Evolutionary conservation across 2,113 vertebrate genomes (phyloP).

Genomic region (Cyrtonyx montezumae): DNA sequence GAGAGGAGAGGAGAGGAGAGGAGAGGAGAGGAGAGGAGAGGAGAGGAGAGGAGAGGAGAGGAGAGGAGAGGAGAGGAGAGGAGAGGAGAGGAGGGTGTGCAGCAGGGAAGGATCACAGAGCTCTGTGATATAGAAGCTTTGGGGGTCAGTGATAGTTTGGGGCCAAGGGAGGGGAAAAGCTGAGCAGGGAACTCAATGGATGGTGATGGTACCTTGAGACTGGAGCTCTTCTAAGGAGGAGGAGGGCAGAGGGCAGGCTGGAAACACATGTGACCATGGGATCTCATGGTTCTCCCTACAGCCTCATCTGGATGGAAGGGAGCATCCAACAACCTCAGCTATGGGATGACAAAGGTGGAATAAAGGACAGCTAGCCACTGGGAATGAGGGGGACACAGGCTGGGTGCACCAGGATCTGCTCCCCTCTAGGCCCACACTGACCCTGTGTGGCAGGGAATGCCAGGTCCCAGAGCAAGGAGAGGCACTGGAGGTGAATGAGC

Average conservation of each 20-base stretch:
- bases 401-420: background rate
- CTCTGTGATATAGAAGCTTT: background rate
- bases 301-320: background rate
- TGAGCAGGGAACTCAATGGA: background rate
- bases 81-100: background rate
- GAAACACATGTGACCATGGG: no score
- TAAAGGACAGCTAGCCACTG: background rate
- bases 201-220: background rate
- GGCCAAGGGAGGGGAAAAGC: background rate
- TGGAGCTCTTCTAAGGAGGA: background rate
- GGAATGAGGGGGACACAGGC: background rate
- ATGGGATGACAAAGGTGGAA: background rate
- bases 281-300: background rate
- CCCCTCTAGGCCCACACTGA: background rate
- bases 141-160: background rate
- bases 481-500: background rate
- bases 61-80: no score
- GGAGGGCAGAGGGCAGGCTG: background rate
- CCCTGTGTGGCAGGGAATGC: background rate
- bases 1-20: no score
- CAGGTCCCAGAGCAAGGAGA: background rate
- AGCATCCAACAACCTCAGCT: background rate
- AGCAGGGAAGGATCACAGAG: background rate
- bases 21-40: no score
- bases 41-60: no score